phyloP scores from a whole-genome alignment of 2,888 invertebrate genomes.

The Odontocolon sp. region DNA sequence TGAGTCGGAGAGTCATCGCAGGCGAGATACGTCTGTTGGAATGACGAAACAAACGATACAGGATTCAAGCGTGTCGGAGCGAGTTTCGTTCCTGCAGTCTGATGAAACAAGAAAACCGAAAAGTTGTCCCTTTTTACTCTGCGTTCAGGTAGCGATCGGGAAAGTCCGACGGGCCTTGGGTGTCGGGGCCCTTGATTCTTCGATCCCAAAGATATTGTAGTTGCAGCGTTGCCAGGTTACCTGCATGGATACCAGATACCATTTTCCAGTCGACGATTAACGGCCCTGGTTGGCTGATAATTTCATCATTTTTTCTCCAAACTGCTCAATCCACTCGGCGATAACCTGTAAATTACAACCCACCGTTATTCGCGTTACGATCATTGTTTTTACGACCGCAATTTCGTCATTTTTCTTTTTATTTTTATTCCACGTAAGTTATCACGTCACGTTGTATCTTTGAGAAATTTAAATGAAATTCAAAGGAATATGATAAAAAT shows the following conservation, averaged over 20 bases:
- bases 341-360: not conserved
- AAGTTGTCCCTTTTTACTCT: constrained; percentile 9
- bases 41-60: no score
- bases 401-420: not conserved
- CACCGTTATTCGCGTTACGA: not conserved
- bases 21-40: no score
- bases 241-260: not conserved
- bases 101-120: not conserved
- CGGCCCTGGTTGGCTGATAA: no score
- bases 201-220: constrained; percentile 8
- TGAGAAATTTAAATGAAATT: no score
- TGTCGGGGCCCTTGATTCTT: not conserved
- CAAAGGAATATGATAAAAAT: no score
- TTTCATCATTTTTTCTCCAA: constrained; percentile 5
- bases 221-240: constrained; percentile 39
- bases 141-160: constrained; percentile 6
- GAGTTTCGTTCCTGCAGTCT: no score
- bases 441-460: not conserved
- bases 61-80: no score
- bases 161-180: not conserved
- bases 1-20: not conserved
- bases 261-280: not conserved
- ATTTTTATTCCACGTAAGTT: not conserved
- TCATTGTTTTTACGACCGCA: no score
- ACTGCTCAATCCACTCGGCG: not conserved